Conservation (phyloP, 1,140 invertebrate species). For the Ephestia elutella region DNA sequence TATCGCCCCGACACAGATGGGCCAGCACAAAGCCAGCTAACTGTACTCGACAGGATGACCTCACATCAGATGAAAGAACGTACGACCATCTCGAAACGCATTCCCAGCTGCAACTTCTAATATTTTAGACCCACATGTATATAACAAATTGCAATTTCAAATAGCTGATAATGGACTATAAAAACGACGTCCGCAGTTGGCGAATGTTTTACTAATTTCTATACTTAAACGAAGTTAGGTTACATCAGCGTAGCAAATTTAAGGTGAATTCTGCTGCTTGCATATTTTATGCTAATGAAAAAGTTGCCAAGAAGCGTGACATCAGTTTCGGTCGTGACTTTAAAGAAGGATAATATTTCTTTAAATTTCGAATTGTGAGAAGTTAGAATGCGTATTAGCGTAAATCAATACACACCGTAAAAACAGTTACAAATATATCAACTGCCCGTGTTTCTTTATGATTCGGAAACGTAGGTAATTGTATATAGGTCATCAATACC, state of each 20-base stretch:
- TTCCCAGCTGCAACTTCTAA: conserved; percentile 5
- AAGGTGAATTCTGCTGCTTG: conserved; percentile 44
- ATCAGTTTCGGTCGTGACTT: conserved; percentile 27
- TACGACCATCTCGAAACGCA: conserved; percentile 25
- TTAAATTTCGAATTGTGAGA: no score
- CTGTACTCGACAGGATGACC: conserved; percentile 56
- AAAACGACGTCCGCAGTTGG: conserved; percentile 55
- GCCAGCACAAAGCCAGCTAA: conserved; percentile 52
- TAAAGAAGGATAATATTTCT: conserved; percentile 11
- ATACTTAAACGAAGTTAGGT: conserved; percentile 31
- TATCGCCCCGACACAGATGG: conserved; percentile 48
- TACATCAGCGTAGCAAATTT: conserved; percentile 56
- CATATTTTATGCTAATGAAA: conserved; percentile 58
- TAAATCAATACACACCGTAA: no score
- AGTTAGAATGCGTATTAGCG: no score
- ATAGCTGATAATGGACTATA: conserved; percentile 55
- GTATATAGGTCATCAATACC: conserved; percentile 56
- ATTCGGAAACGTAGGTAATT: conserved; percentile 13
- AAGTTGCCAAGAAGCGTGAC: conserved; percentile 35
- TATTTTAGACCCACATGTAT: conserved; percentile 1
- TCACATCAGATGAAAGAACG: conserved; percentile 34
- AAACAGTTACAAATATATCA: no score
- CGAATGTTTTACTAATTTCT: conserved; percentile 60
- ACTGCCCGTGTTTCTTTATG: no score
- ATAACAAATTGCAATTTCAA: conserved; percentile 38